Evolutionary conservation across 2,113 vertebrate genomes (phyloP).

Genomic region (Regulus satrapa): DNA sequence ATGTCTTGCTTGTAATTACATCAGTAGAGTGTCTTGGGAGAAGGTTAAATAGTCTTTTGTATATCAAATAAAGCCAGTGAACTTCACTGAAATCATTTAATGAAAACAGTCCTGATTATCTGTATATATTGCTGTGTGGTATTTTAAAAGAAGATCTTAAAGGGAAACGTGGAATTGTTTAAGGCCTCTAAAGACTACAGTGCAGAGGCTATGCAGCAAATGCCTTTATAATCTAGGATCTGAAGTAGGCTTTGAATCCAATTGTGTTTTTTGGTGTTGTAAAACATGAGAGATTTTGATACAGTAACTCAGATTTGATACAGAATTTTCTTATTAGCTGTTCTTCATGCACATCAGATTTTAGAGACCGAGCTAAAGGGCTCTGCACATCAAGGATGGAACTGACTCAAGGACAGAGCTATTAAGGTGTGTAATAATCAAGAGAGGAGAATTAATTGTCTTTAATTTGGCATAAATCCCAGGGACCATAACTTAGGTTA

Average conservation of each 20-base stretch:
- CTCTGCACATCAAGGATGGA: conserved; percentile 62
- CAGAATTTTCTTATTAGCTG: conserved; percentile 54
- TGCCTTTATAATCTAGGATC: conserved; percentile 53
- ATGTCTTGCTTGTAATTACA: conserved; percentile 55
- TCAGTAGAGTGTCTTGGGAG: conserved; percentile 44
- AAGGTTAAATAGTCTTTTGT: conserved; percentile 66
- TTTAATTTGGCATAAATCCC: conserved; percentile 77
- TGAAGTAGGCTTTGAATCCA: conserved; percentile 48
- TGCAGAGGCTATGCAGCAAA: conserved; percentile 37
- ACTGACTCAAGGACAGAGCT: conserved; percentile 73
- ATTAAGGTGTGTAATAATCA: conserved; percentile 71
- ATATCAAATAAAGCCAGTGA: conserved; percentile 61
- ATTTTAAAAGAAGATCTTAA: conserved; percentile 59
- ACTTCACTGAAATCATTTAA: conserved; percentile 57
- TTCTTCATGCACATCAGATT: conserved; percentile 59
- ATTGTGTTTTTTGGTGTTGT: conserved; percentile 41
- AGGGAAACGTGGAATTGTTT: conserved; percentile 51
- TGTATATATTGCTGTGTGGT: conserved; percentile 29
- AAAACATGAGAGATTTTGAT: conserved; percentile 48
- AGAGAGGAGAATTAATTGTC: conserved; percentile 77
- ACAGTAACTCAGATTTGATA: conserved; percentile 28
- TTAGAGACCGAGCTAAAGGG: conserved; percentile 58
- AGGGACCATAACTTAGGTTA: conserved; percentile 59
- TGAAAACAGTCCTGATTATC: conserved; percentile 61
- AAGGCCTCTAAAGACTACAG: conserved; percentile 53